Base-by-base conservation (phyloP, 2,888 invertebrate genomes). In the Cryptus armator region DNA sequence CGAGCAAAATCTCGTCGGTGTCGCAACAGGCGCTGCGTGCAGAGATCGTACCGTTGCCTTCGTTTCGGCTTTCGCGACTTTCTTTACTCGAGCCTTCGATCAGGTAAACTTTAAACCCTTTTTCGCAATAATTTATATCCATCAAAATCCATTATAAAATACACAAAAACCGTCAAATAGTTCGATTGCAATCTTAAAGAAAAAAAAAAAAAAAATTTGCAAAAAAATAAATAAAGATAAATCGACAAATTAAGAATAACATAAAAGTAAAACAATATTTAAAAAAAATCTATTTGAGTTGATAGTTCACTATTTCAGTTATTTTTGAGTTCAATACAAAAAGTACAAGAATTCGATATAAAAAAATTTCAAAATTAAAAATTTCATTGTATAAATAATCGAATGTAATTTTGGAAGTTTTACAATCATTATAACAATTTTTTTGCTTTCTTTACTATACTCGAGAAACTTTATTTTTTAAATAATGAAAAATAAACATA, bases 1-100 rank as follows among this genome's bases (percentile, higher is more conserved):
- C 82, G 99, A 99, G 93, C 99, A 99, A 95, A 99, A 99, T 95
- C 95, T 99, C 92, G 98, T 98, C 86, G 99, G 99, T 70, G 98
- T 99, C 82, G 99, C 98, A 0, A 98, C 99, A 89, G 99, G 99
- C 32, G 97, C 98, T 77, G 98, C 98, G 19, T 99, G 99, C 92
- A 96, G 99, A 87, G 97, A 98, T 92, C 96, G 99, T 86, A 97
- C 98, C 6, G 96, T 99, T 70, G 97, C 98, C 0, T 99, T 99
- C 94, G 98, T 96, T 2, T 99, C 99, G 81, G 99, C 99, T 10
- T 99, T 99, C 94, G 99, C 99, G 51, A 98, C 98, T 2, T 99
- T 99, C 96, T 97, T 99, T 94, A 97, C 98, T 2, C 96, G 99
- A 90, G 98, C 99, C 70, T 99, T 97, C 94, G 99, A 99, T 95